Base-by-base conservation (phyloP, 2,888 invertebrate species). In the Cerastoderma edule region DNA sequence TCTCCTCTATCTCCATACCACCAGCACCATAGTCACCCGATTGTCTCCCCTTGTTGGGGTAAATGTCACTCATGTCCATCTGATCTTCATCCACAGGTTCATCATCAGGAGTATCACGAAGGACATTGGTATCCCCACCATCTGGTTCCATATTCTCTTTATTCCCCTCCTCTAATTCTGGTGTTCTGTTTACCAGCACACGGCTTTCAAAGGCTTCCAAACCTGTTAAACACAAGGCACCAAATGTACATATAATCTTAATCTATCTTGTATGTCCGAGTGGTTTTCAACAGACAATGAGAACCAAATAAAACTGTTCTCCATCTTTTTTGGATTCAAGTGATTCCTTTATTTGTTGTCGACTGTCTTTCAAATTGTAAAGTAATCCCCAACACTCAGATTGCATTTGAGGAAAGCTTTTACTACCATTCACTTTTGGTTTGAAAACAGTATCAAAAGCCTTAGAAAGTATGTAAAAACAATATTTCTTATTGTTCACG, bases 131-230 rank as follows among this genome's bases (percentile, higher is more conserved):
- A 22, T 13, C 3, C 0, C 4, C 4, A 1, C 24, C 35, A 60
- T 39, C 39, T 4, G 74, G 67, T 13, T 57, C 53, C 2, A 76
- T 39, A 69, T 74, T 68, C 16, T 75, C 80, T 54, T 72, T 75
- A 32, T 72, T 35, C 5, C 27, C 60, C 16, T 69, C 78, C 0
- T 65, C 67, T 16, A 78, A 30, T 22, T 82, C 82, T 30, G 82
- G 82, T 5, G 78, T 82, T 46, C 78, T 66, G 16, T 46, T 28
- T 3, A 82, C 67, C 24, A 68, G 10, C n/a, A 50, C 30, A 10
- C 63, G 66, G 8, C 63, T 63, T 30, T 69, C 63, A 73, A 82
- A 82, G 13, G 82, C 82, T 67, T 82, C 82, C 30, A 78, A 22
- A n/a, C 82, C 82, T 82, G 28, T 0, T 8, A 22, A 50, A 6